Percentiles rank a stretch among this genome's conserved stretches.
These are phyloP conservation scores for Melanocharis versteri DNA, from an alignment of 2,113 vertebrate species.

Conservation along the genomic window DNA sequence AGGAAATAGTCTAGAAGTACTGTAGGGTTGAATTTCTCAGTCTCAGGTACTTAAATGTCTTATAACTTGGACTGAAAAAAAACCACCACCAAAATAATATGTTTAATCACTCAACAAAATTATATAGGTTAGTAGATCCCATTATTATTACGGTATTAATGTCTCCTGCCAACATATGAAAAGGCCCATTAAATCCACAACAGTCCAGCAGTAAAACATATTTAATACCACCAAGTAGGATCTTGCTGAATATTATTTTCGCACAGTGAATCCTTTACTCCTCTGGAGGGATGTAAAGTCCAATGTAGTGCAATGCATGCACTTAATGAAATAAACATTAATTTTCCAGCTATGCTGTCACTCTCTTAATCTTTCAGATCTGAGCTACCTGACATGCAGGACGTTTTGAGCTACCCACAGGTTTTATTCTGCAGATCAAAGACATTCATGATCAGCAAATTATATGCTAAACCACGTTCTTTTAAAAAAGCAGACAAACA, in stretches of 20 bases:
- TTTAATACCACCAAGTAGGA: not conserved
- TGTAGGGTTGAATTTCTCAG: not conserved
- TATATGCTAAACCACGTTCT: not conserved
- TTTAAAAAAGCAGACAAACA: not conserved
- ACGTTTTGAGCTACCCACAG: not conserved
- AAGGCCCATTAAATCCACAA: slow-evolving; percentile 49
- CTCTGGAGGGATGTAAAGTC: not conserved
- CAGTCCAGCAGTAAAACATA: not conserved
- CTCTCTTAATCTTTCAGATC: not conserved
- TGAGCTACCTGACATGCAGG: not conserved
- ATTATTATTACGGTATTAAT: slow-evolving; percentile 23
- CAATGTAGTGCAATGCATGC: not conserved
- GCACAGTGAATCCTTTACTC: not conserved
- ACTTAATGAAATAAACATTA: not conserved
- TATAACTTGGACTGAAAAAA: not conserved
- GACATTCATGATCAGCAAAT: not conserved
- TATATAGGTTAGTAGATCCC: not conserved
- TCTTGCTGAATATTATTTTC: slow-evolving; percentile 44
- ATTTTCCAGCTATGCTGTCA: not conserved
- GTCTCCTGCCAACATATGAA: slow-evolving; percentile 33
- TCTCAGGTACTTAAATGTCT: slow-evolving; percentile 2
- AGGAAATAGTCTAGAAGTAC: not conserved
- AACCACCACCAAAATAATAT: not conserved
- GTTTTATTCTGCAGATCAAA: not conserved
- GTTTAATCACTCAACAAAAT: not conserved